A percentile compares a stretch with the other conserved stretches of the same genome.
These are phyloP conservation scores for Edolisoma coerulescens DNA, from an alignment of 2,113 vertebrate species.

Conservation along the genomic window DNA sequence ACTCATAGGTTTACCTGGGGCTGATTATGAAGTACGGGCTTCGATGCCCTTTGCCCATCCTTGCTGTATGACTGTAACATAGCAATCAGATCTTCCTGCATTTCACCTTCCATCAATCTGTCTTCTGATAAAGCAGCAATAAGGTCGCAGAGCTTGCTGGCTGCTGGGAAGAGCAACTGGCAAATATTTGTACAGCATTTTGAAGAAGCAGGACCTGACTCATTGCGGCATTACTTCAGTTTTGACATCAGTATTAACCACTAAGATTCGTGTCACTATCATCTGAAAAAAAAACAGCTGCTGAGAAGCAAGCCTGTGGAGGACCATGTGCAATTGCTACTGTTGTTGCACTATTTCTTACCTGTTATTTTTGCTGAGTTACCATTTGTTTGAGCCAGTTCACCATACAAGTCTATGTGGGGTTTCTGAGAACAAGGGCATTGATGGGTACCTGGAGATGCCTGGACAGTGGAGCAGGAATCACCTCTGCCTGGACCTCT, in stretches of 20 bases:
- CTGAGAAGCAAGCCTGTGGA: neutral
- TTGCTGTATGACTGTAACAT: constrained; percentile 5
- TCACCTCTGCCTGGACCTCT: neutral
- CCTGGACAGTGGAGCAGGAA: neutral
- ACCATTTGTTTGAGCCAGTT: neutral
- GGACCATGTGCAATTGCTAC: neutral
- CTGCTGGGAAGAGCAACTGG: constrained; percentile 9
- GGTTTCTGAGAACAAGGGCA: neutral
- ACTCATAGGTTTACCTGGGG: neutral
- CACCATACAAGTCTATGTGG: neutral
- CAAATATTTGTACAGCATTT: constrained; percentile 50
- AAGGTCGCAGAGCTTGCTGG: neutral
- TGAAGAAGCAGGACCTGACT: neutral
- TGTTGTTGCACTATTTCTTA: neutral
- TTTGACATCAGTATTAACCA: neutral
- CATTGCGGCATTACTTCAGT: neutral
- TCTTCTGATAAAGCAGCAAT: neutral
- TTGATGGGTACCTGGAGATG: neutral
- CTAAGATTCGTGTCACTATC: neutral
- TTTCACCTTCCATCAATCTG: neutral
- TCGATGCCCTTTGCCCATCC: neutral
- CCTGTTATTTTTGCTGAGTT: neutral
- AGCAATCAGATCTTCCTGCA: neutral
- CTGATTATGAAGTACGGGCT: neutral
- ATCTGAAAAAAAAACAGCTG: neutral